phyloP scores from a whole-genome alignment of 2,888 invertebrate species.

The Dolichomitus sp. region DNA sequence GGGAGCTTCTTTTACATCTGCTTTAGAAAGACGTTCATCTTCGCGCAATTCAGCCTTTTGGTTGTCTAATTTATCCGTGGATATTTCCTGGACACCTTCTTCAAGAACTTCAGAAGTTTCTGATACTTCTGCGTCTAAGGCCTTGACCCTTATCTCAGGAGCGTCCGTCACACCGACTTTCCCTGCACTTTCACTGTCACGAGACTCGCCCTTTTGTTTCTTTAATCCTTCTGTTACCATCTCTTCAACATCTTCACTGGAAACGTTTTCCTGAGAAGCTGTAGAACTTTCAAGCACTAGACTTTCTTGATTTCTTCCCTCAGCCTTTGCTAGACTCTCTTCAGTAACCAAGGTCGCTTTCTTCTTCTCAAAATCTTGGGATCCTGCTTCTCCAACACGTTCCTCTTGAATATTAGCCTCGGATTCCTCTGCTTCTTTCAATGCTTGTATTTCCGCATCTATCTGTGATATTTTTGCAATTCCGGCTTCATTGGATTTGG shows the following conservation, averaged over 20 bases:
- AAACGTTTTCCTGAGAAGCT: constrained; percentile 39
- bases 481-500: constrained; percentile 12
- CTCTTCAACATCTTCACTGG: constrained; percentile 31
- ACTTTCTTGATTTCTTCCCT: constrained; percentile 21
- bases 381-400: constrained; percentile 33
- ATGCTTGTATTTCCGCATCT: constrained; percentile 24
- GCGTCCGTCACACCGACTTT: constrained; percentile 17
- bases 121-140: constrained; percentile 44
- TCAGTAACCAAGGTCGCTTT: constrained; percentile 29
- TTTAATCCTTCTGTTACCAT: constrained; percentile 58
- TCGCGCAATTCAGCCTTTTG: constrained; percentile 30
- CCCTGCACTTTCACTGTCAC: constrained; percentile 15
- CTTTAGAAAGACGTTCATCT: constrained; percentile 13
- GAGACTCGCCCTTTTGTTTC: constrained; percentile 27
- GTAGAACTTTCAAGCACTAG: constrained; percentile 35
- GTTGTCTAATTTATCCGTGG: constrained; percentile 14
- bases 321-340: constrained; percentile 35
- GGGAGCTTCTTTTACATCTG: constrained; percentile 8
- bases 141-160: constrained; percentile 26
- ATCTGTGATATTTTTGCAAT: constrained; percentile 35
- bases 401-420: constrained; percentile 31
- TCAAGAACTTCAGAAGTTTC: constrained; percentile 23
- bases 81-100: constrained; percentile 25
- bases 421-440: constrained; percentile 34
- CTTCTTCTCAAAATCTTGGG: constrained; percentile 29